These are phyloP conservation scores for Drosophila neoperkinsi DNA, from an alignment of 2,888 invertebrate genomes.

Conservation along the genomic window DNA sequence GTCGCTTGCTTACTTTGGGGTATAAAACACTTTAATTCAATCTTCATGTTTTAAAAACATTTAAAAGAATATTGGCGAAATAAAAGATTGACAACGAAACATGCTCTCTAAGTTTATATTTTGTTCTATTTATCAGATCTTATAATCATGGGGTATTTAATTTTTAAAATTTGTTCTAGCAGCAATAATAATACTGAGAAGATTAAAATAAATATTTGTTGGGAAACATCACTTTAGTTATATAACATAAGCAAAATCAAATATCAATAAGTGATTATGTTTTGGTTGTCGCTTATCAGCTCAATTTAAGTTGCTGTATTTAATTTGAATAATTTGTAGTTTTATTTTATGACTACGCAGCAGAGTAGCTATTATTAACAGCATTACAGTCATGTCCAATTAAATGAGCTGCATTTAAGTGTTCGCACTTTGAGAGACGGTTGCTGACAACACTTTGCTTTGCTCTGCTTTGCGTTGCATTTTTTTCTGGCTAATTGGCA, in stretches of 20 bases:
- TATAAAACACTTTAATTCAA: too few species aligned
- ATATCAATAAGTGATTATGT: not conserved
- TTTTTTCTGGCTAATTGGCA: constrained; percentile 61
- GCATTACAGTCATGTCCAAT: constrained; percentile 14
- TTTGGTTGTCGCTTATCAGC: not conserved
- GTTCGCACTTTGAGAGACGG: constrained; percentile 44
- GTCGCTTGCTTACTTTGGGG: too few species aligned
- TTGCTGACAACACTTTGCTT: constrained; percentile 7
- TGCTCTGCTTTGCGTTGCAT: constrained; percentile 8
- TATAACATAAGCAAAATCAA: not conserved
- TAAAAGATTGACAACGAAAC: not conserved
- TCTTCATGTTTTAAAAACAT: not conserved
- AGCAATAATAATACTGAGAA: not conserved
- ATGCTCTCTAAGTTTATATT: not conserved
- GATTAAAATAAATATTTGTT: too few species aligned
- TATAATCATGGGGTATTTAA: not conserved
- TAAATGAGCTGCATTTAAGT: constrained; percentile 18
- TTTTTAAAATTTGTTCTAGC: not conserved
- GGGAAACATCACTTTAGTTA: too few species aligned
- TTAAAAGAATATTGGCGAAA: not conserved
- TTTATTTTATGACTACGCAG: not conserved
- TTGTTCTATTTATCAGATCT: not conserved
- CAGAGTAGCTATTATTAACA: constrained; percentile 11
- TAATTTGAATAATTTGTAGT: not conserved
- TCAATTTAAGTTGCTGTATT: not conserved